A percentile compares a stretch with the other conserved stretches of the same genome.
These are phyloP conservation scores for Benthosema pterotum DNA, from an alignment of 2,797 vertebrate genomes.

Conservation along the genomic window DNA sequence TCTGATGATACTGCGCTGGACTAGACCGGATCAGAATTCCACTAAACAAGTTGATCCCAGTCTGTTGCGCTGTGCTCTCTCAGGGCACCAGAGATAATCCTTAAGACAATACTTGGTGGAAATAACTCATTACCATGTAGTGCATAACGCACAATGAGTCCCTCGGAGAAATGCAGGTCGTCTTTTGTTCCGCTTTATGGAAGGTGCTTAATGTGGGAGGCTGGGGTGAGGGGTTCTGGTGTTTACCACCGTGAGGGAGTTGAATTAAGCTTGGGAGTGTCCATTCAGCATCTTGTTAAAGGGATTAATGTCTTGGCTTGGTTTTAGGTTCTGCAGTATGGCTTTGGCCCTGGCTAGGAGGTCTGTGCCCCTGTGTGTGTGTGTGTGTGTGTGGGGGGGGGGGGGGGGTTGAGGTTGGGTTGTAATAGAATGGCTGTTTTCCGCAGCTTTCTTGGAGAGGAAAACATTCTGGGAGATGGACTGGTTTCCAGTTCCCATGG, in stretches of 20 bases:
- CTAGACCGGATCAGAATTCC: no score
- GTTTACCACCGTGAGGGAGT: constrained; percentile 15
- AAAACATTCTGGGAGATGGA: constrained; percentile 61
- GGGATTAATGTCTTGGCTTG: constrained; percentile 57
- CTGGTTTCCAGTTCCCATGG: constrained; percentile 57
- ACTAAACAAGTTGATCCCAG: no score
- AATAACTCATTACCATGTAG: no score
- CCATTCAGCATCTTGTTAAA: constrained; percentile 36
- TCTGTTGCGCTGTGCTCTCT: no score
- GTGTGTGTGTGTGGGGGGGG: no score
- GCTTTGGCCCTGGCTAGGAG: constrained; percentile 40
- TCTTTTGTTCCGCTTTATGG: no score
- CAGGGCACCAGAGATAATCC: no score
- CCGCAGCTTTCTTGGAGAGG: constrained; percentile 47
- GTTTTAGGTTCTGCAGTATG: constrained; percentile 48
- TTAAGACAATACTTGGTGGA: no score
- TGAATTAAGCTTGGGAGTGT: constrained; percentile 28
- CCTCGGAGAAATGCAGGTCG: no score
- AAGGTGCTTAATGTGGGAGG: neutral
- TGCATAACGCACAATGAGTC: no score
- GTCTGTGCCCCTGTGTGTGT: no score
- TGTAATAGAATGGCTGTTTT: constrained; percentile 56
- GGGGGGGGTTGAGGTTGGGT: neutral
- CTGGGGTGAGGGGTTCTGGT: neutral
- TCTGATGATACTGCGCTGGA: no score